These are phyloP conservation scores for Nebria ingens DNA, from an alignment of 1,140 invertebrate genomes.

Conservation along the genomic window DNA sequence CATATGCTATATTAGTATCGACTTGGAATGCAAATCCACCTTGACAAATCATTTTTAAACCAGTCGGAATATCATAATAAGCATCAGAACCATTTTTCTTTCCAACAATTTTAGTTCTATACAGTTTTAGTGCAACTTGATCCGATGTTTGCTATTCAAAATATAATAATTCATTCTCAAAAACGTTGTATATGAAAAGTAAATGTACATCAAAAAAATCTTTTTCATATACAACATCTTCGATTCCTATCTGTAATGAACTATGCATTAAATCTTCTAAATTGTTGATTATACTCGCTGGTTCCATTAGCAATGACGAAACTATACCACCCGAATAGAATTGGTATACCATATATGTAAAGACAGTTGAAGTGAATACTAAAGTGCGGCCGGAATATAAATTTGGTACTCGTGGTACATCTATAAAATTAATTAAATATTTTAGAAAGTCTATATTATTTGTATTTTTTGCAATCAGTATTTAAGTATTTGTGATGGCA, in stretches of 20 bases:
- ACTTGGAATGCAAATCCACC: conserved; percentile 50
- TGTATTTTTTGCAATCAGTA: too few species aligned
- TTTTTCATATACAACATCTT: conserved; percentile 49
- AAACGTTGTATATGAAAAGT: background rate
- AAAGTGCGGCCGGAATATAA: conserved; percentile 43
- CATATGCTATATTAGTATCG: conserved; percentile 48
- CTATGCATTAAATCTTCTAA: conserved; percentile 49
- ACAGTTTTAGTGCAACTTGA: conserved; percentile 40
- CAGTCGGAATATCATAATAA: conserved; percentile 14
- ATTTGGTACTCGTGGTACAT: conserved; percentile 15
- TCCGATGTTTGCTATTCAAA: conserved; percentile 44
- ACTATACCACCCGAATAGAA: conserved; percentile 67
- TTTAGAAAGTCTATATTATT: too few species aligned
- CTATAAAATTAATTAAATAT: conserved; percentile 29
- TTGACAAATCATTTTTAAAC: background rate
- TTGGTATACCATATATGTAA: conserved; percentile 52
- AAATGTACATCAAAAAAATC: conserved; percentile 47
- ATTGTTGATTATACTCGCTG: conserved; percentile 49
- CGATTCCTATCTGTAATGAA: conserved; percentile 45
- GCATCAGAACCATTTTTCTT: conserved; percentile 22
- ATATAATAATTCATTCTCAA: conserved; percentile 12
- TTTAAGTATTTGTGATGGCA: too few species aligned
- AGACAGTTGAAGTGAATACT: conserved; percentile 50
- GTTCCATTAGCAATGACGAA: conserved; percentile 53
- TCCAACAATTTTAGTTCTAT: conserved; percentile 36